Conservation (phyloP, 2,888 invertebrate species). For the Venustoraphidia nigricollis region DNA sequence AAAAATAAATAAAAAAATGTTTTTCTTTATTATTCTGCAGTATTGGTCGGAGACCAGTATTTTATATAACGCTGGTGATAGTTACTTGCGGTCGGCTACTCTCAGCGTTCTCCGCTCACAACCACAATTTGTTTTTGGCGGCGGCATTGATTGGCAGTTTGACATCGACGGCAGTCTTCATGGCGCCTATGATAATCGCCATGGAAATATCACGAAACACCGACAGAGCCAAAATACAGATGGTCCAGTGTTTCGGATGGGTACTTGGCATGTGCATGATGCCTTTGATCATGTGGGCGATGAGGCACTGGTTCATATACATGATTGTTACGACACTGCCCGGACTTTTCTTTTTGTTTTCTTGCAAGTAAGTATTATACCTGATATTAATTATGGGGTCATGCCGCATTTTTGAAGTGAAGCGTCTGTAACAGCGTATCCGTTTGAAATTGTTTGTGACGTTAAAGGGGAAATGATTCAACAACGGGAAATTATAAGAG, state of each 20-base stretch:
- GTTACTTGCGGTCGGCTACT: constrained; percentile 28
- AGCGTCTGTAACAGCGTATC: background rate
- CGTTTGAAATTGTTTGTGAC: too few relatives aligned
- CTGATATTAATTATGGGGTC: background rate
- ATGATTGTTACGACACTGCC: constrained; percentile 33
- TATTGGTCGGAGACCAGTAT: constrained; percentile 32
- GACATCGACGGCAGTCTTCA: constrained; percentile 29
- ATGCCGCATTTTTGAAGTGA: background rate
- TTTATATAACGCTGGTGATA: constrained; percentile 29
- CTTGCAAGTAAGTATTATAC: constrained; percentile 26
- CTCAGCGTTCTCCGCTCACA: constrained; percentile 25
- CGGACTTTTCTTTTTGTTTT: constrained; percentile 26
- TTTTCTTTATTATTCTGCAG: constrained; percentile 18
- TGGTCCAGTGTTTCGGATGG: constrained; percentile 35
- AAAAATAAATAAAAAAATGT: background rate
- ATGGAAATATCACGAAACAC: constrained; percentile 36
- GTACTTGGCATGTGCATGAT: constrained; percentile 32
- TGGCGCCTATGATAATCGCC: constrained; percentile 32
- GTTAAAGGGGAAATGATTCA: too few relatives aligned
- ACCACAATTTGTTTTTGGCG: constrained; percentile 28
- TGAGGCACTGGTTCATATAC: constrained; percentile 32
- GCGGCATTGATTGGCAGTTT: constrained; percentile 29
- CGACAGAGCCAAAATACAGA: constrained; percentile 31
- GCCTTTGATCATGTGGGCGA: constrained; percentile 34
- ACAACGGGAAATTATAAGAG: too few relatives aligned